Evolutionary conservation across 2,797 vertebrate genomes (phyloP).

Genomic region (Diplodus puntazzo): DNA sequence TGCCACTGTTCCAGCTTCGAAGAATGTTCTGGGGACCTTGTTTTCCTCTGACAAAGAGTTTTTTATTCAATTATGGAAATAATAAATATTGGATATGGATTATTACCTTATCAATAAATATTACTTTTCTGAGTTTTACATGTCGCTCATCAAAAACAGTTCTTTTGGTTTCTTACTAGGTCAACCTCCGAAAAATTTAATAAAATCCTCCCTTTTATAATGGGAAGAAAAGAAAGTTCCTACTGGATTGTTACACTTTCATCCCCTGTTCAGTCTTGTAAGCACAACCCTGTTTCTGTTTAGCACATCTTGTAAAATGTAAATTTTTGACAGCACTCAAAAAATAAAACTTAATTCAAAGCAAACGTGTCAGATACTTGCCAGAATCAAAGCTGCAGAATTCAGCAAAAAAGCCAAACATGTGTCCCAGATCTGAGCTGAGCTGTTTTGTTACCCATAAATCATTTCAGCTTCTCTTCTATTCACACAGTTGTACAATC

Average conservation of each 20-base stretch:
- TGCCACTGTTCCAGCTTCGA: too few relatives aligned
- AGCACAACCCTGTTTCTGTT: conserved; percentile 20
- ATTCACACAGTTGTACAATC: conserved; percentile 19
- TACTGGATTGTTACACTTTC: not conserved
- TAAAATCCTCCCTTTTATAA: not conserved
- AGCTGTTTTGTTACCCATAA: conserved; percentile 42
- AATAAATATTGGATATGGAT: too few relatives aligned
- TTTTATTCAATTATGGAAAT: too few relatives aligned
- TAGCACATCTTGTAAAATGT: conserved; percentile 10
- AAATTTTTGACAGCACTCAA: conserved; percentile 16
- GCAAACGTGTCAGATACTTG: conserved; percentile 11
- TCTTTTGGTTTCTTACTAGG: not conserved
- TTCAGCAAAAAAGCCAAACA: conserved; percentile 29
- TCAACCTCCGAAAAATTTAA: not conserved
- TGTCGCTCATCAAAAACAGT: not conserved
- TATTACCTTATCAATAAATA: too few relatives aligned
- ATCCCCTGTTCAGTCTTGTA: conserved; percentile 15
- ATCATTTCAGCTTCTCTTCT: conserved; percentile 30
- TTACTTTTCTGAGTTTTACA: too few relatives aligned
- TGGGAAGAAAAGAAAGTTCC: not conserved
- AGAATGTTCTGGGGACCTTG: too few relatives aligned
- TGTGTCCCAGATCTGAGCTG: conserved; percentile 39
- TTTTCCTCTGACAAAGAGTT: too few relatives aligned
- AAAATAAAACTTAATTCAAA: conserved; percentile 35
- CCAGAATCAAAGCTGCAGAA: conserved; percentile 24